A percentile compares a stretch with the other conserved stretches of the same genome.
Evolutionary conservation across 2,888 invertebrate genomes (phyloP).

Genomic region (Tetanocera ferruginea): DNA sequence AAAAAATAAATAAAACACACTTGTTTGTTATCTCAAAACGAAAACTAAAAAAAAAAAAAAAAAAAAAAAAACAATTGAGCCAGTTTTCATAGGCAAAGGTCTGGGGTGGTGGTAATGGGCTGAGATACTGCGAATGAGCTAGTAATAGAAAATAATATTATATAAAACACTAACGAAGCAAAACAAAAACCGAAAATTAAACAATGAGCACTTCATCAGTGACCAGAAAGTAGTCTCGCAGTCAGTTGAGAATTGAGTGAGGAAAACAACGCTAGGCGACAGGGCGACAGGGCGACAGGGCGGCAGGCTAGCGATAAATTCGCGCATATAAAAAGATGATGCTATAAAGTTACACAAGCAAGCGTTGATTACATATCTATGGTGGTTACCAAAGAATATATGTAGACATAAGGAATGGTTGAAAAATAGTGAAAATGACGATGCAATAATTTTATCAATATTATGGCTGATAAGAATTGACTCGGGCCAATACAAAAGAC

Average conservation of each 20-base stretch:
- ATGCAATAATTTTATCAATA: not conserved
- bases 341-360: too few species aligned
- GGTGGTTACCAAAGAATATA: too few species aligned
- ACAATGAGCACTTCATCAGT: slow-evolving; percentile 29
- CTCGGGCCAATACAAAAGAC: not conserved
- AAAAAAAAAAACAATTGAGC: too few species aligned
- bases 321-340: too few species aligned
- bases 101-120: not conserved
- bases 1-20: slow-evolving; percentile 33
- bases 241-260: not conserved
- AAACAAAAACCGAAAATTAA: slow-evolving; percentile 37
- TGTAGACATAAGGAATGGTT: too few species aligned
- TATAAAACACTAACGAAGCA: slow-evolving; percentile 38
- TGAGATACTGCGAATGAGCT: not conserved
- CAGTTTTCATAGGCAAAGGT: too few species aligned
- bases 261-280: not conserved
- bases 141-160: not conserved
- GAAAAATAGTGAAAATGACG: not conserved
- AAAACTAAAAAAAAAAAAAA: slow-evolving; percentile 18
- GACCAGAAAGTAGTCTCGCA: not conserved
- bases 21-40: not conserved
- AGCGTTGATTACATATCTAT: too few species aligned
- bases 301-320: too few species aligned
- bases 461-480: not conserved
- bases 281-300: not conserved